phyloP scores from a whole-genome alignment of 2,113 vertebrate genomes.

The Bubalus kerabau region DNA sequence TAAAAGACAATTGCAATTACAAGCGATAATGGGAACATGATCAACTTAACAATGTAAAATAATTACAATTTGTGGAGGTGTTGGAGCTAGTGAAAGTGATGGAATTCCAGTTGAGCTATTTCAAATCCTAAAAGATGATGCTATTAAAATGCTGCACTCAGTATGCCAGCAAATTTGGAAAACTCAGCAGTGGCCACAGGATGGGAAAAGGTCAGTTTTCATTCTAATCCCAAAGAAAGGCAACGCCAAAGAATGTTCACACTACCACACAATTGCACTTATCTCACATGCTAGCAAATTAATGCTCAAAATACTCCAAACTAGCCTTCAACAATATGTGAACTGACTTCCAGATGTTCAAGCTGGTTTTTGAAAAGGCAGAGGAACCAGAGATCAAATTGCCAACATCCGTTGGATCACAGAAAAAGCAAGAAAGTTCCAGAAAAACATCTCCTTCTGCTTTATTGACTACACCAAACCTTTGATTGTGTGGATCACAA shows the following conservation, averaged over 20 bases:
- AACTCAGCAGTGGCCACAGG: not conserved
- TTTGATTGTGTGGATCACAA: not conserved
- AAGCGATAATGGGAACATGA: not conserved
- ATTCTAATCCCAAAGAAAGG: not conserved
- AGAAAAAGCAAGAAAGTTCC: not conserved
- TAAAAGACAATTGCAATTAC: not conserved
- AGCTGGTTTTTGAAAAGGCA: not conserved
- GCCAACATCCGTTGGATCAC: not conserved
- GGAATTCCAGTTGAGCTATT: not conserved
- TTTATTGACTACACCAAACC: not conserved
- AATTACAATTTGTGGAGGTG: not conserved
- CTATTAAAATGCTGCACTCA: not conserved
- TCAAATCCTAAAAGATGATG: not conserved
- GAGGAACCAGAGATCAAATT: not conserved
- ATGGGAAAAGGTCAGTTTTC: not conserved
- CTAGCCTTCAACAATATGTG: not conserved
- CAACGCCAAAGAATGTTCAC: not conserved
- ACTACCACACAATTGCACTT: not conserved
- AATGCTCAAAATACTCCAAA: not conserved
- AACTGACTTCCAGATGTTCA: not conserved
- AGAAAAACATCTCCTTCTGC: not conserved
- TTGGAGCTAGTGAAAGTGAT: not conserved
- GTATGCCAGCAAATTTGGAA: not conserved
- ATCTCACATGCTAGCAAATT: not conserved
- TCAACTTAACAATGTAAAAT: not conserved